Percentiles rank a stretch among this genome's conserved stretches.
Evolutionary conservation across 2,113 vertebrate genomes (phyloP).

Genomic region (Caracal caracal): DNA sequence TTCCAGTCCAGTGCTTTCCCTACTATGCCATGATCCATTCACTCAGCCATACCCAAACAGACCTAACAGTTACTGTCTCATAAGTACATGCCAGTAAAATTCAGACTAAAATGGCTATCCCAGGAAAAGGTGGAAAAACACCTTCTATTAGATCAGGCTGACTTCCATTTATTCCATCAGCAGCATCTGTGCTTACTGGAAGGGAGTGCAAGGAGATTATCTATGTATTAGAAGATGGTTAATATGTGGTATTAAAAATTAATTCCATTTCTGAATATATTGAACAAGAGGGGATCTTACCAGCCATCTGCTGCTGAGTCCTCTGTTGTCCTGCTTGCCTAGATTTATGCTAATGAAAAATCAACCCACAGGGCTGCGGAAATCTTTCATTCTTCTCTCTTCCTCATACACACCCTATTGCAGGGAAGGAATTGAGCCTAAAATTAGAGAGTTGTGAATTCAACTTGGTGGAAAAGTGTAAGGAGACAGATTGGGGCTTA

Average conservation of each 20-base stretch:
- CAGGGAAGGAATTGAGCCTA: background rate
- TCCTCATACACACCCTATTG: background rate
- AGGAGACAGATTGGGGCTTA: background rate
- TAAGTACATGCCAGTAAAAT: slow-evolving; percentile 16
- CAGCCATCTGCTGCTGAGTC: slow-evolving; percentile 51
- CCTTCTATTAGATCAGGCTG: background rate
- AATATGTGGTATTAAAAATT: slow-evolving; percentile 73
- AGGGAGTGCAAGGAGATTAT: slow-evolving; percentile 31
- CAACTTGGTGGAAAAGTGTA: background rate
- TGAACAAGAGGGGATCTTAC: slow-evolving; percentile 39
- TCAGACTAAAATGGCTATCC: slow-evolving; percentile 7
- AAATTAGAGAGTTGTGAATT: slow-evolving; percentile 30
- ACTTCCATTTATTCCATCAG: slow-evolving; percentile 33
- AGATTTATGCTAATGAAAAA: slow-evolving; percentile 59
- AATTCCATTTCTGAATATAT: slow-evolving; percentile 57
- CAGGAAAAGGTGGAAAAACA: background rate
- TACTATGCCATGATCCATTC: background rate
- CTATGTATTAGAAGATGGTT: slow-evolving; percentile 48
- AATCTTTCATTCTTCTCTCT: background rate
- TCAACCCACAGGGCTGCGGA: background rate
- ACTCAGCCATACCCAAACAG: background rate
- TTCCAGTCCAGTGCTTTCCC: background rate
- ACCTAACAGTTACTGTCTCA: background rate
- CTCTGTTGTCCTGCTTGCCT: slow-evolving; percentile 49
- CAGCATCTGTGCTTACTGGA: slow-evolving; percentile 24